A percentile compares a stretch with the other conserved stretches of the same genome.
Evolutionary conservation across 2,888 invertebrate species (phyloP).

Genomic region (Macrophya annulata): DNA sequence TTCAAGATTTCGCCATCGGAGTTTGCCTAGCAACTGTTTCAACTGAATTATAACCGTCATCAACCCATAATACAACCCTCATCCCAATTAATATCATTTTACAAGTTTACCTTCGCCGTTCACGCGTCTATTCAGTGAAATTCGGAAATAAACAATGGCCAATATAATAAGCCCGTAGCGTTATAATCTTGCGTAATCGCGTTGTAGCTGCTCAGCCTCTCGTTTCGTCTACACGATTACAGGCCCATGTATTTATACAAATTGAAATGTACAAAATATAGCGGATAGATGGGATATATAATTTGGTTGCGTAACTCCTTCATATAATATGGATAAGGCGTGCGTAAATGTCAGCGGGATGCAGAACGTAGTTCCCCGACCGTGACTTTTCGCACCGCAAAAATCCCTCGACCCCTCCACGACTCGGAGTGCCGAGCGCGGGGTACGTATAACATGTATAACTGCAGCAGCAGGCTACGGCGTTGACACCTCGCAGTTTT

Average conservation of each 20-base stretch:
- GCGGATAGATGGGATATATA: background rate
- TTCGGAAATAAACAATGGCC: too few relatives aligned
- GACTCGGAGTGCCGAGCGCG: too few relatives aligned
- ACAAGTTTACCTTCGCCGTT: too few relatives aligned
- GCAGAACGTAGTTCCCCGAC: background rate
- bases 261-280: background rate
- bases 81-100: background rate
- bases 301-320: background rate
- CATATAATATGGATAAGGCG: background rate
- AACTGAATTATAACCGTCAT: background rate
- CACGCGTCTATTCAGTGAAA: too few relatives aligned
- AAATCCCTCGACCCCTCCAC: background rate
- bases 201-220: too few relatives aligned
- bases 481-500: conserved; percentile 61
- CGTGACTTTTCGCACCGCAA: conserved; percentile 36
- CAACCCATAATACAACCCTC: background rate
- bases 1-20: background rate
- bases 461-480: conserved; percentile 6
- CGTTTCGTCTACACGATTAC: too few relatives aligned
- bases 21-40: conserved; percentile 26
- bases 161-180: too few relatives aligned
- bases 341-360: background rate
- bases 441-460: conserved; percentile 4
- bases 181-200: too few relatives aligned
- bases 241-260: background rate